Percentiles rank a stretch among this genome's conserved stretches.
phyloP scores from a whole-genome alignment of 2,113 vertebrate species.

The Nanorana parkeri region DNA sequence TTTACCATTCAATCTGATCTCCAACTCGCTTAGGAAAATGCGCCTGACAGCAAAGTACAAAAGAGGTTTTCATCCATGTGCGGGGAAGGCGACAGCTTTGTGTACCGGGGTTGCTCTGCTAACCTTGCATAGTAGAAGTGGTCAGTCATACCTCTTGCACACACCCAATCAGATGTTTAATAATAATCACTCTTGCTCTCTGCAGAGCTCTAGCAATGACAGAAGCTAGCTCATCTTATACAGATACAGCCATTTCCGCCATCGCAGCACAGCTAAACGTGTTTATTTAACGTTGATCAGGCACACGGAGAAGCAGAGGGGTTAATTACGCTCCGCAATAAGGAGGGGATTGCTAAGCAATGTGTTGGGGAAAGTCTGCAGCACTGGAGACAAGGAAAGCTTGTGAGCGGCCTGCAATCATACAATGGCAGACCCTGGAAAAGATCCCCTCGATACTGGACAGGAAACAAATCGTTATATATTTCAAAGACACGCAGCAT shows the following conservation, averaged over 20 bases:
- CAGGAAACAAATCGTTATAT: background rate
- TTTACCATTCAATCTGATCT: no score
- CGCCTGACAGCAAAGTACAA: no score
- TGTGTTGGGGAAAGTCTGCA: background rate
- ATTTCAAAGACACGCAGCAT: background rate
- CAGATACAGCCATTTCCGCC: background rate
- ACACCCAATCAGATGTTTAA: slow-evolving; percentile 25
- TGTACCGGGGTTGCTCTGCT: background rate
- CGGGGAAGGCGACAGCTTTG: no score
- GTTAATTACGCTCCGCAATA: slow-evolving; percentile 23
- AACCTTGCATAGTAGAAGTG: background rate
- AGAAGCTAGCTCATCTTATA: background rate
- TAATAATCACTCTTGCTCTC: slow-evolving; percentile 52
- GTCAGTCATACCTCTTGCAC: slow-evolving; percentile 13
- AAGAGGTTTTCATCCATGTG: no score
- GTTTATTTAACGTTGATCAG: background rate
- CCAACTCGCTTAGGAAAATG: no score
- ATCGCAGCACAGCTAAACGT: background rate
- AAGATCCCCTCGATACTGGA: no score
- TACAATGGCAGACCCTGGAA: no score
- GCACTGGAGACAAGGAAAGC: background rate
- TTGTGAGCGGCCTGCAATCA: background rate
- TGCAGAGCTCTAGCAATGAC: background rate
- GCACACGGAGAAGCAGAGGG: background rate
- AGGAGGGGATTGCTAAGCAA: slow-evolving; percentile 3